A percentile compares a stretch with the other conserved stretches of the same genome.
These are phyloP conservation scores for Percopsis transmontana DNA, from an alignment of 2,113 vertebrate species.

Conservation along the genomic window DNA sequence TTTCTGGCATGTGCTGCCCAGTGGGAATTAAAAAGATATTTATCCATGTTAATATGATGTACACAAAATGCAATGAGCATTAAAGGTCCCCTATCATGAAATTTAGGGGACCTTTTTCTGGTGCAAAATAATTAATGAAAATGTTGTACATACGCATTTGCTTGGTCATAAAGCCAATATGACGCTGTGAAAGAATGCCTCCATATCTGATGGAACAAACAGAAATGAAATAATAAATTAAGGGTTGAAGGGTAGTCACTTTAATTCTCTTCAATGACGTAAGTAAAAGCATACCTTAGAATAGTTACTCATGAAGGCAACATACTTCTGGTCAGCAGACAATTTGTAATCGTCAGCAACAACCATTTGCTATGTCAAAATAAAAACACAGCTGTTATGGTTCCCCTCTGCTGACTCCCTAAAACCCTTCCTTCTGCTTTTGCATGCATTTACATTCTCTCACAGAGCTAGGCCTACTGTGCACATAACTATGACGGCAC, in stretches of 20 bases:
- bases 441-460: too few species aligned
- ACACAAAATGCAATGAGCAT: too few species aligned
- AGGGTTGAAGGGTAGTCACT: neutral
- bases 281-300: conserved; percentile 80
- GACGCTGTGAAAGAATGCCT: conserved; percentile 90
- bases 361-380: conserved; percentile 74
- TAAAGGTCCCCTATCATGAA: neutral
- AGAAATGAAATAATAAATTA: neutral
- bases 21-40: too few species aligned
- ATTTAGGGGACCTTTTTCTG: neutral
- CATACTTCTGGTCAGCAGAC: conserved; percentile 85
- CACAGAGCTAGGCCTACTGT: too few species aligned
- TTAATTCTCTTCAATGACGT: neutral
- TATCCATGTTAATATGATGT: too few species aligned
- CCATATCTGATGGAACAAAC: conserved; percentile 82
- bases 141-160: conserved; percentile 72
- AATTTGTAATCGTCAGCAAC: conserved; percentile 84
- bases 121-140: neutral
- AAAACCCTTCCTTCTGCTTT: too few species aligned
- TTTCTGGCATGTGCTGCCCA: too few species aligned
- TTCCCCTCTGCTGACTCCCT: too few species aligned
- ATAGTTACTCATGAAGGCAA: conserved; percentile 89
- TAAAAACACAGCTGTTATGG: neutral
- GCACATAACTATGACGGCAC: neutral
- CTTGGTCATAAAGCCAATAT: conserved; percentile 84